Conservation (phyloP, 2,797 vertebrate species). For the Macroramphosus scolopax region DNA sequence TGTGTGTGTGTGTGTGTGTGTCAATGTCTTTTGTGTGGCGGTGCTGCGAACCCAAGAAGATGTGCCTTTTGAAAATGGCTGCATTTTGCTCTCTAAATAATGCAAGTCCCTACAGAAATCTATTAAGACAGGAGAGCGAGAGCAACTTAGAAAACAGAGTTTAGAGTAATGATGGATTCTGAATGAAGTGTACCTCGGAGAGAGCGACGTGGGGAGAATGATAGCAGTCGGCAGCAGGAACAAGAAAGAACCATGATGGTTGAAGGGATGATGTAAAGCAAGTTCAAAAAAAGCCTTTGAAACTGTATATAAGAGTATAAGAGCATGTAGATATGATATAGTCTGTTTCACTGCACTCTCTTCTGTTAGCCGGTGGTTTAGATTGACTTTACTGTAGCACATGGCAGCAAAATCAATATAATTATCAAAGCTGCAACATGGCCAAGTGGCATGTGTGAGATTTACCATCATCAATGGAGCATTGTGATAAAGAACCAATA, state of each 20-base stretch:
- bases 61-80: slow-evolving; percentile 28
- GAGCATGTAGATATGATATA: too few species aligned
- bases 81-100: slow-evolving; percentile 50
- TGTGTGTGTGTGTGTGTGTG: too few species aligned
- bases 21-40: slow-evolving; percentile 32
- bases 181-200: slow-evolving; percentile 34
- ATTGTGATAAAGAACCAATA: too few species aligned
- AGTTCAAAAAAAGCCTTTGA: slow-evolving; percentile 14
- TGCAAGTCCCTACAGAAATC: slow-evolving; percentile 32
- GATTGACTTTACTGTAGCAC: too few species aligned
- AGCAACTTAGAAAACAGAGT: slow-evolving; percentile 27
- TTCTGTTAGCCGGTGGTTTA: too few species aligned
- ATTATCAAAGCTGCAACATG: too few species aligned
- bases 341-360: too few species aligned
- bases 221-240: slow-evolving; percentile 13
- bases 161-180: slow-evolving; percentile 35
- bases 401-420: too few species aligned
- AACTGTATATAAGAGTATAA: too few species aligned
- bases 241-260: too few species aligned
- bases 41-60: slow-evolving; percentile 10
- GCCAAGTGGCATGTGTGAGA: too few species aligned
- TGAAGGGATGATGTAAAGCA: slow-evolving; percentile 25
- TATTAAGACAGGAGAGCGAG: slow-evolving; percentile 11
- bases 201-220: slow-evolving; percentile 10
- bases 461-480: too few species aligned